Conservation (phyloP, 2,113 vertebrate species). For the Naja naja region DNA sequence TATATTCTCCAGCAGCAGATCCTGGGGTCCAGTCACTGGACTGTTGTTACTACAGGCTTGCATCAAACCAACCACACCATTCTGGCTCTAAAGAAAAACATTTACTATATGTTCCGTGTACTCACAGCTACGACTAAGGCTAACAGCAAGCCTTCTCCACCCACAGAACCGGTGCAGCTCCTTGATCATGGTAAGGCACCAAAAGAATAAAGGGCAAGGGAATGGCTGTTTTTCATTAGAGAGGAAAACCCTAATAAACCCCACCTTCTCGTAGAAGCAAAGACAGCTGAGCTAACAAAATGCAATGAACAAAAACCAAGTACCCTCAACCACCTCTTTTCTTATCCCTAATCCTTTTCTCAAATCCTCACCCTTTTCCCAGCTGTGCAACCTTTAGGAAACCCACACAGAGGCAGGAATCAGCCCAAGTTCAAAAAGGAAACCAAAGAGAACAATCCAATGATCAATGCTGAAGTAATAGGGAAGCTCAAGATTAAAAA, state of each 20-base stretch:
- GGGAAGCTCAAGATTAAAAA: background rate
- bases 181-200: conserved; percentile 79
- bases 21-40: conserved; percentile 91
- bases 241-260: background rate
- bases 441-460: background rate
- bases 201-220: background rate
- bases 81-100: conserved; percentile 81
- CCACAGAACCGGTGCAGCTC: conserved; percentile 83
- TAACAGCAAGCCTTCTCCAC: conserved; percentile 89
- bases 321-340: background rate
- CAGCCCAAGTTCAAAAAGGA: background rate
- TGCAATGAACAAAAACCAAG: background rate
- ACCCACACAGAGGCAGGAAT: background rate
- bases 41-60: conserved; percentile 79
- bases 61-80: conserved; percentile 79
- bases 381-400: background rate
- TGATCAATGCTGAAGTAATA: background rate
- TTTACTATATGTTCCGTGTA: conserved; percentile 88
- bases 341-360: background rate
- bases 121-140: conserved; percentile 87
- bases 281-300: background rate
- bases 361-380: background rate
- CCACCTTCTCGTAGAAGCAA: background rate
- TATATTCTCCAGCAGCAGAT: conserved; percentile 94
- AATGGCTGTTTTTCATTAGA: background rate